Evolutionary conservation across 1,140 invertebrate species (phyloP).

Genomic region (Listronotus oregonensis): DNA sequence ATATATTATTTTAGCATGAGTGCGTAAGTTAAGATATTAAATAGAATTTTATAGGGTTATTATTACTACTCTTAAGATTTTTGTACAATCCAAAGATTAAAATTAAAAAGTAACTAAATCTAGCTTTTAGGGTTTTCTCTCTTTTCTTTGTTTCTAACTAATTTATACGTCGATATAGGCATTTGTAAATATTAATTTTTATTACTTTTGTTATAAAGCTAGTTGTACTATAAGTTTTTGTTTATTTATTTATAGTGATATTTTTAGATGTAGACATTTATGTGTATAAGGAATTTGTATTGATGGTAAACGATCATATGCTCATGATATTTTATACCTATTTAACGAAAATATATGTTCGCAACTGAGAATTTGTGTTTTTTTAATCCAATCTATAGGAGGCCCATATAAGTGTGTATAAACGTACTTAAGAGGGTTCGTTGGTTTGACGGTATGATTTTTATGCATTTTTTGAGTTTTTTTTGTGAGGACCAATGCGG

Average conservation of each 20-base stretch:
- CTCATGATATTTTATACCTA: slow-evolving; percentile 38
- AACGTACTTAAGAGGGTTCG: too few species aligned
- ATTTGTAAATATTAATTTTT: slow-evolving; percentile 34
- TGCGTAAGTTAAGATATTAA: slow-evolving; percentile 34
- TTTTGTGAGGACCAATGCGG: too few species aligned
- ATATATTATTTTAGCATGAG: slow-evolving; percentile 42
- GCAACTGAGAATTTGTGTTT: slow-evolving; percentile 7
- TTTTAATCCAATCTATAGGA: not conserved
- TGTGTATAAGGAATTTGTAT: slow-evolving; percentile 34
- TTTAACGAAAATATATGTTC: slow-evolving; percentile 34
- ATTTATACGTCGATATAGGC: slow-evolving; percentile 15
- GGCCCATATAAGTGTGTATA: too few species aligned
- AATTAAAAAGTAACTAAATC: slow-evolving; percentile 40
- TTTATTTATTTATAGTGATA: slow-evolving; percentile 35
- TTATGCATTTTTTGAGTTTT: too few species aligned
- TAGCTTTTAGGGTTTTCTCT: slow-evolving; percentile 25
- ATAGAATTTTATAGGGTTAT: slow-evolving; percentile 34
- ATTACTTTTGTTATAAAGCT: slow-evolving; percentile 22
- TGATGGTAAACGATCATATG: slow-evolving; percentile 26
- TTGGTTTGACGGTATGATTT: too few species aligned
- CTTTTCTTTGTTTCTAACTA: slow-evolving; percentile 5
- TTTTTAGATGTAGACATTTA: slow-evolving; percentile 30
- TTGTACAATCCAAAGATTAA: slow-evolving; percentile 55
- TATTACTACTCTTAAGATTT: slow-evolving; percentile 48
- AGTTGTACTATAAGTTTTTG: slow-evolving; percentile 15